Evolutionary conservation across 2,113 vertebrate species (phyloP), one percentile per base, ranked within the genome.

Genomic region (Bucco capensis): DNA sequence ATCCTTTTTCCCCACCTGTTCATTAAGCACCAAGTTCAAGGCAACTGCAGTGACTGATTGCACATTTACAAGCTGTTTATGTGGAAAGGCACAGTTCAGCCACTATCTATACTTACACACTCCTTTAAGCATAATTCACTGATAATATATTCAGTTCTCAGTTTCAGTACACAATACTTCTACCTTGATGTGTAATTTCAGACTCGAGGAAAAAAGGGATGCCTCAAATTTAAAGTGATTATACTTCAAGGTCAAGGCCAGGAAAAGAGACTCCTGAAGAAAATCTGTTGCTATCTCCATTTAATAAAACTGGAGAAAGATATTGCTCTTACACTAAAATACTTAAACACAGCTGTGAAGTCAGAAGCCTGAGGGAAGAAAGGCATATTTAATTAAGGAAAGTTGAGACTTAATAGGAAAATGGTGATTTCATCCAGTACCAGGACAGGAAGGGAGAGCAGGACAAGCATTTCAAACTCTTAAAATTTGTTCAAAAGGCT

Each of bases 1-100:
- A 97, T 97, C 94, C 97, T 97, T 95, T 97, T 94, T 94, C 96
- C 96, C 97, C 97, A 98, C 96, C 97, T 98, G 98, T 96, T 98
- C 97, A 98, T 98, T 98, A 98, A 97, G 93, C 90, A 91, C 90
- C 89, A 94, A 96, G 96, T 97, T 98, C 95, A 96, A 94, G 91
- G 95, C 94, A 97, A 97, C 93, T 95, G 90, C 79, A 64, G 92
- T 96, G 94, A 97, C 96, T 98, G 97, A 98, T 84, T 98, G 94
- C 94, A 4, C 95, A 95, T 95, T 98, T 97, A 97, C 96, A 91
- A 97, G 90, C 91, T 97, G 96, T 97, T 97, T 97, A 92, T 96
- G 70, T 95, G 88, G 71, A 88, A 90, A 94, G 92, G 67, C 92
- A 86, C 58, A 95, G 93, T 77, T 96, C 92, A 83, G 75, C 87